phyloP scores from a whole-genome alignment of 2,113 vertebrate species.

The Willisornis vidua region DNA sequence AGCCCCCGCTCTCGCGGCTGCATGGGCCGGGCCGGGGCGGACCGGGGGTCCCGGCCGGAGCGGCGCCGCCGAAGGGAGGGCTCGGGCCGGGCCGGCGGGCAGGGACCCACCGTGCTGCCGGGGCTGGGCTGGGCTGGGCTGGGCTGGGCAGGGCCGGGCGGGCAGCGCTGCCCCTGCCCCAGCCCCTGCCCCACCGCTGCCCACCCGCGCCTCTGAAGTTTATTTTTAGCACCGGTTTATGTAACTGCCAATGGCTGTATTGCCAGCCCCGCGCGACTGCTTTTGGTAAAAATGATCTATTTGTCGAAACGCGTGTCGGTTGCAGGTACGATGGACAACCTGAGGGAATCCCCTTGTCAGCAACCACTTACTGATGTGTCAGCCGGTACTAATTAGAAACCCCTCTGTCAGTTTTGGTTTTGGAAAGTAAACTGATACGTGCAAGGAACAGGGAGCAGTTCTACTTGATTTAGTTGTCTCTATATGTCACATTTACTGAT shows the following conservation, averaged over 20 bases:
- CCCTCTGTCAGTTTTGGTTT: neutral
- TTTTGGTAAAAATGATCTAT: neutral
- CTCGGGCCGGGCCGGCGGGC: neutral
- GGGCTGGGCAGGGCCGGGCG: neutral
- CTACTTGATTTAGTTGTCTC: neutral
- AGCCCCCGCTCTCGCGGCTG: neutral
- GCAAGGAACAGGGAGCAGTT: neutral
- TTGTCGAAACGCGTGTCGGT: neutral
- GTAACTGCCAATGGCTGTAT: neutral
- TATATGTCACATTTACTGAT: neutral
- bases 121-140: no score
- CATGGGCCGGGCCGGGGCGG: neutral
- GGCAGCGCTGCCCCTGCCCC: neutral
- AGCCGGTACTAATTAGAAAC: neutral
- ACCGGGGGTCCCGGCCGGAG: neutral
- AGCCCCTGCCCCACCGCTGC: neutral
- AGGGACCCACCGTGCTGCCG: neutral
- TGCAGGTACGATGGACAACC: neutral
- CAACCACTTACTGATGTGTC: neutral
- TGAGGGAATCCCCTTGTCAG: neutral
- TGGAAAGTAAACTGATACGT: neutral
- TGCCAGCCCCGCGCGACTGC: neutral
- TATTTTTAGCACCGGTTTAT: conserved; percentile 55
- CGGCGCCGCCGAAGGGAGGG: neutral
- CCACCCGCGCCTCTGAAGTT: neutral